phyloP scores from a whole-genome alignment of 1,140 invertebrate species.

The Ips typographus region DNA sequence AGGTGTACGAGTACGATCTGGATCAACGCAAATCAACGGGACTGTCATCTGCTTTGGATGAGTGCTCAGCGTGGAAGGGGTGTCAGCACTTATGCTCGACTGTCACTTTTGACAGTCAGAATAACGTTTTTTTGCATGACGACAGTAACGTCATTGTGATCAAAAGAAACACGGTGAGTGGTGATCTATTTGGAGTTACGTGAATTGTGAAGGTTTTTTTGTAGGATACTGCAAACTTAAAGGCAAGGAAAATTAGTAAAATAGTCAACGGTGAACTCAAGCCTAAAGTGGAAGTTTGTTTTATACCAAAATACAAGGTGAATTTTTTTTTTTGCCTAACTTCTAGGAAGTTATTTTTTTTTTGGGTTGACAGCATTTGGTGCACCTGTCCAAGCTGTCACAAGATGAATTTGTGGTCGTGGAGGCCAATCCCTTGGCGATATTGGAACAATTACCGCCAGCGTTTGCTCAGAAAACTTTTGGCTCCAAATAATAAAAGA shows the following conservation, averaged over 20 bases:
- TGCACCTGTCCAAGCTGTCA: conserved; percentile 60
- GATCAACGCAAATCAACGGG: conserved; percentile 57
- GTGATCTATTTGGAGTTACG: neutral
- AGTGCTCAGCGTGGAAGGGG: conserved; percentile 54
- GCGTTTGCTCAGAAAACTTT: conserved; percentile 64
- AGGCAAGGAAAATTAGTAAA: no score
- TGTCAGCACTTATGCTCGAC: conserved; percentile 58
- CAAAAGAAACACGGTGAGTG: neutral
- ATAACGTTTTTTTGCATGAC: conserved; percentile 65
- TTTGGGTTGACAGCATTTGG: conserved; percentile 60
- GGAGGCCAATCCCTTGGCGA: conserved; percentile 64
- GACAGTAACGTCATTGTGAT: conserved; percentile 64
- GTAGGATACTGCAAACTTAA: neutral
- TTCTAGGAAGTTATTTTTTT: conserved; percentile 38
- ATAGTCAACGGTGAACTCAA: no score
- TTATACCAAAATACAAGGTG: conserved; percentile 1
- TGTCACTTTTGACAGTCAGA: conserved; percentile 59
- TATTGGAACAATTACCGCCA: conserved; percentile 63
- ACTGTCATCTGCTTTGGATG: conserved; percentile 57
- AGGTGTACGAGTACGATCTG: conserved; percentile 73
- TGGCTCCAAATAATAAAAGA: conserved; percentile 52
- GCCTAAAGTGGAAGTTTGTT: neutral
- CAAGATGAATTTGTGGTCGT: conserved; percentile 66
- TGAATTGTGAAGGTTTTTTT: neutral
- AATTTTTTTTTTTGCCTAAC: neutral